A percentile compares a stretch with the other conserved stretches of the same genome.
Evolutionary conservation across 2,888 invertebrate genomes (phyloP).

Genomic region (Drosophila prostipennis): DNA sequence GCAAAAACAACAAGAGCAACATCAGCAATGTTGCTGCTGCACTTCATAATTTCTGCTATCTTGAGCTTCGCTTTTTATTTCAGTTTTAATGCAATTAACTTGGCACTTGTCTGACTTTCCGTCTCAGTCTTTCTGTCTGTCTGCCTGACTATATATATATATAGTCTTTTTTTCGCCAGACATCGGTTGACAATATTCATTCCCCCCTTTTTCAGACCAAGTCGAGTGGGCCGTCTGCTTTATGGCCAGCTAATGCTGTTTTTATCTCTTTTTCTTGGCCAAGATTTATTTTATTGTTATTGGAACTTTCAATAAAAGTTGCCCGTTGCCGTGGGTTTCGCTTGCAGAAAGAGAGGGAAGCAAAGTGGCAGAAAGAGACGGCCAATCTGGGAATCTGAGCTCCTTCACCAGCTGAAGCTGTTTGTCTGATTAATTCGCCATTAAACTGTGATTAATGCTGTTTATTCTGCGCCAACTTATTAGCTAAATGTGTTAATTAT

Average conservation of each 20-base stretch:
- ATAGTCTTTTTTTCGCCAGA: constrained; percentile 42
- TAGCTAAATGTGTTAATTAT: constrained; percentile 81
- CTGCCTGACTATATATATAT: constrained; percentile 13
- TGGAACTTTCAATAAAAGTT: constrained; percentile 75
- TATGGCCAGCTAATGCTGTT: constrained; percentile 77
- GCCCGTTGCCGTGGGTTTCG: constrained; percentile 28
- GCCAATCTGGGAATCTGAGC: constrained; percentile 12
- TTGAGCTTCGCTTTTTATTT: constrained; percentile 76
- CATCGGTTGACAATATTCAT: constrained; percentile 49
- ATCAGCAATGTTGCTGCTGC: constrained; percentile 50
- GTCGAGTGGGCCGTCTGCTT: constrained; percentile 52
- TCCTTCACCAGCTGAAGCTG: constrained; percentile 35
- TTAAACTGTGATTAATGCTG: constrained; percentile 79
- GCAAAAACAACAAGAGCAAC: constrained; percentile 29
- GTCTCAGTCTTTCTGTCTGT: constrained; percentile 37
- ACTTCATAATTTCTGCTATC: constrained; percentile 79
- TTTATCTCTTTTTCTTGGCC: constrained; percentile 78
- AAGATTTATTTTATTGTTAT: constrained; percentile 79
- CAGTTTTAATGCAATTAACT: constrained; percentile 78
- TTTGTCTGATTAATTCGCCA: constrained; percentile 75
- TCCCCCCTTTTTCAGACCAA: constrained; percentile 11
- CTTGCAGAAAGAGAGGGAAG: background rate
- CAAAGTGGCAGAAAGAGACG: background rate
- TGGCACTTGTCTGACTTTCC: constrained; percentile 72
- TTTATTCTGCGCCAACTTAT: constrained; percentile 77